Conservation (phyloP, 2,113 vertebrate species). For the Semnornis frantzii region DNA sequence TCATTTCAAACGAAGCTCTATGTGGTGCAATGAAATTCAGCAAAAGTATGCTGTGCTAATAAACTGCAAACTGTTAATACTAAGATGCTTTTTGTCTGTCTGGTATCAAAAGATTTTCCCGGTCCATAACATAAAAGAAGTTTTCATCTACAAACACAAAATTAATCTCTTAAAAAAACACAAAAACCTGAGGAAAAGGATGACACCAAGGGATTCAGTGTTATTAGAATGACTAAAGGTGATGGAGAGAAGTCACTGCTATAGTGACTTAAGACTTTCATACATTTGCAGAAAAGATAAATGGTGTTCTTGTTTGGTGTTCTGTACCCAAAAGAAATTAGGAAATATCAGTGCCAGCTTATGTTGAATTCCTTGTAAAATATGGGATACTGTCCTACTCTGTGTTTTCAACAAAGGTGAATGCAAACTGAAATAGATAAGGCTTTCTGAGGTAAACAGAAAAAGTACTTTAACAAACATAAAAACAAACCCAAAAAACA, state of each 20-base stretch:
- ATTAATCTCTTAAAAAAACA: constrained; percentile 20
- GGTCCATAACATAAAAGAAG: not conserved
- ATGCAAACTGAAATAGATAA: not conserved
- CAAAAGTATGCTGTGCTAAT: not conserved
- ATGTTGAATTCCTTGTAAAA: not conserved
- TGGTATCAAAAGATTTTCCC: not conserved
- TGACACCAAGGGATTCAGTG: not conserved
- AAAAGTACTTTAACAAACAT: not conserved
- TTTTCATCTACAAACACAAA: not conserved
- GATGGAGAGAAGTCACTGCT: not conserved
- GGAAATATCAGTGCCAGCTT: not conserved
- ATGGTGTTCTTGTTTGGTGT: not conserved
- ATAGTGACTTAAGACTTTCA: not conserved
- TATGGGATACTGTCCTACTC: not conserved
- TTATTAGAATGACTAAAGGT: not conserved
- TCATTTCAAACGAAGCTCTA: constrained; percentile 1
- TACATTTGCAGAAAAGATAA: not conserved
- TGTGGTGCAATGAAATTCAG: not conserved
- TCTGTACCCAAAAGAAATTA: not conserved
- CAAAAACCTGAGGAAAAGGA: constrained; percentile 24
- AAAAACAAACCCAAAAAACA: not conserved
- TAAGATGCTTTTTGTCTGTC: not conserved
- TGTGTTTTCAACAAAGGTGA: not conserved
- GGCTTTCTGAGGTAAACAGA: not conserved
- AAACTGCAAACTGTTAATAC: constrained; percentile 14